phyloP scores from a whole-genome alignment of 2,797 vertebrate genomes.

The Onychomys arenicola region DNA sequence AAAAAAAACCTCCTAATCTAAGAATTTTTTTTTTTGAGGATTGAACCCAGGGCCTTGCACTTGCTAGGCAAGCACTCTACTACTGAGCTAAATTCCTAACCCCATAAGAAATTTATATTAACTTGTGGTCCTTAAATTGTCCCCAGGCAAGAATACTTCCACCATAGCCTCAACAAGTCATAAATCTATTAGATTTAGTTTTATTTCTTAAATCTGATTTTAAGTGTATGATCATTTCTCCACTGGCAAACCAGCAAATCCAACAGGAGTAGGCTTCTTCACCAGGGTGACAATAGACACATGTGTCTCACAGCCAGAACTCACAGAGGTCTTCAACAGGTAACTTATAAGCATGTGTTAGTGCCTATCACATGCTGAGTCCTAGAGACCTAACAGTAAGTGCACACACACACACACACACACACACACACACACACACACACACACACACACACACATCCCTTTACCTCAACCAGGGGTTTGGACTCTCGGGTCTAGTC shows the following conservation, averaged over 20 bases:
- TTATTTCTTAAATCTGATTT: not conserved
- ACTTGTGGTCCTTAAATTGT: not conserved
- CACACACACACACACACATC: too few species aligned
- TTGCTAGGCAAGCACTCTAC: too few species aligned
- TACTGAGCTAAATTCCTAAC: too few species aligned
- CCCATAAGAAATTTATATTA: not conserved
- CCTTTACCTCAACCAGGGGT: not conserved
- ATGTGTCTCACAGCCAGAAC: not conserved
- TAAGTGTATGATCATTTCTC: not conserved
- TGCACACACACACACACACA: not conserved
- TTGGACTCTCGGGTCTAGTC: not conserved
- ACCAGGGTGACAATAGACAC: not conserved
- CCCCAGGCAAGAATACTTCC: not conserved
- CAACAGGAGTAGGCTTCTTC: not conserved
- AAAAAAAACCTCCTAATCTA: not conserved
- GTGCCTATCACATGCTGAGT: not conserved
- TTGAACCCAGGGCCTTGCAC: too few species aligned
- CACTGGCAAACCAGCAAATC: not conserved
- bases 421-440: too few species aligned
- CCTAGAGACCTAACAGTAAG: not conserved
- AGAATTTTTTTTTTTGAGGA: too few species aligned
- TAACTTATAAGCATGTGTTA: not conserved
- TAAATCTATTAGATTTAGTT: not conserved
- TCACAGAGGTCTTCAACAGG: not conserved
- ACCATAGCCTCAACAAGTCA: not conserved